Evolutionary conservation across 2,113 vertebrate genomes (phyloP).

Genomic region (Seriola rivoliana): DNA sequence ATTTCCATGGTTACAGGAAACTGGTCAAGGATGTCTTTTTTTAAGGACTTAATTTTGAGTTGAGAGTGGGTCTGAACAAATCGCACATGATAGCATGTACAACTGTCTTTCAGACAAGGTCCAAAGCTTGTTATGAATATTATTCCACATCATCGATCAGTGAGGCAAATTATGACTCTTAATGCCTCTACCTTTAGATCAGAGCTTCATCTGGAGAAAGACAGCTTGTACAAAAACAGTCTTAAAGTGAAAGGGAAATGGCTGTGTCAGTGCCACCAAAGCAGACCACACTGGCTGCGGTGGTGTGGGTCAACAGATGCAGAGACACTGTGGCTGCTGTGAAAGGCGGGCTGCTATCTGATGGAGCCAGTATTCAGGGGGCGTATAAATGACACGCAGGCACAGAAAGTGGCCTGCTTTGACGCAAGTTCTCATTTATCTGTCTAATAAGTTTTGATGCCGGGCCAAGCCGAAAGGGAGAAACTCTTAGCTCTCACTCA

Average conservation of each 20-base stretch:
- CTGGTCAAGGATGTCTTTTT: constrained; percentile 70
- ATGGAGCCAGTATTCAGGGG: constrained; percentile 61
- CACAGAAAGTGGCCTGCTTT: constrained; percentile 40
- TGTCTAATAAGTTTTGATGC: constrained; percentile 71
- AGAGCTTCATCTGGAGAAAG: constrained; percentile 4
- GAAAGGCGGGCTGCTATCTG: constrained; percentile 65
- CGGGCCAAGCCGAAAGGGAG: constrained; percentile 43
- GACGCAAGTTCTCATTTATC: constrained; percentile 67
- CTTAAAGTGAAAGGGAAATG: constrained; percentile 32
- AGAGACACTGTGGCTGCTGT: constrained; percentile 34
- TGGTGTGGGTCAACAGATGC: constrained; percentile 53
- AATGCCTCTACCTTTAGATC: constrained; percentile 10
- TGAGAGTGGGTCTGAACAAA: constrained; percentile 11
- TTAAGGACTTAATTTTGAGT: constrained; percentile 31
- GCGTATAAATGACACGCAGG: constrained; percentile 56
- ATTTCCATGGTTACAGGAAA: constrained; percentile 84
- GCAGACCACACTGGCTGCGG: constrained; percentile 20
- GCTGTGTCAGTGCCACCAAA: constrained; percentile 17
- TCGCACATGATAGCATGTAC: background rate
- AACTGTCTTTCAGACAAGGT: background rate
- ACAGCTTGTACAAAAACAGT: constrained; percentile 31
- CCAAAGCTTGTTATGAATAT: background rate
- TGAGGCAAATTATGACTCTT: too few species aligned
- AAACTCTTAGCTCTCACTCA: constrained; percentile 59
- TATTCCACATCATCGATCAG: too few species aligned